phyloP scores from a whole-genome alignment of 2,797 vertebrate species.

The Oceanodroma leucorhoa region DNA sequence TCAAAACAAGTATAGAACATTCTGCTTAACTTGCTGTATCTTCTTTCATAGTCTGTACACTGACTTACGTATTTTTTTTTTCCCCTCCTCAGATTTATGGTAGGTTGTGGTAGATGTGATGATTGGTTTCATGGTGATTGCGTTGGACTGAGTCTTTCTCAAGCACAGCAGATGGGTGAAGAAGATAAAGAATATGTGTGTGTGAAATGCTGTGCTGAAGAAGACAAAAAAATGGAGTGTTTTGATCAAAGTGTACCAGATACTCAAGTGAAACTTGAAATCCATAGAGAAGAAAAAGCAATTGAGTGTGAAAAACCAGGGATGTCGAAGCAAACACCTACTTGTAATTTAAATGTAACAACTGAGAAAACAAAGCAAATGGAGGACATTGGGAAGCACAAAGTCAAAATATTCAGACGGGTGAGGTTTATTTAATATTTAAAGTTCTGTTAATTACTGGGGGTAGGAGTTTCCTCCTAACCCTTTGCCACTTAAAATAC shows the following conservation, averaged over 20 bases:
- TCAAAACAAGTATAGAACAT: neutral
- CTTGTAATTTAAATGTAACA: conserved; percentile 57
- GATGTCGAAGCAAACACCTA: conserved; percentile 67
- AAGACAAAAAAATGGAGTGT: conserved; percentile 82
- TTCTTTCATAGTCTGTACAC: neutral
- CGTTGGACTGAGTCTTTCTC: conserved; percentile 91
- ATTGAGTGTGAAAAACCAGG: conserved; percentile 79
- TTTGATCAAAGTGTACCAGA: conserved; percentile 65
- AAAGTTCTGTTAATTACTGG: neutral
- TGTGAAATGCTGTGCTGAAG: conserved; percentile 93
- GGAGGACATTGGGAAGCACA: conserved; percentile 75
- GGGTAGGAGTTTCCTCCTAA: neutral
- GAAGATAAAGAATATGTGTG: conserved; percentile 98
- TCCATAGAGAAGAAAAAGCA: conserved; percentile 77
- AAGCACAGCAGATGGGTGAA: conserved; percentile 95
- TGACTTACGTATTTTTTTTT: neutral
- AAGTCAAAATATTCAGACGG: conserved; percentile 87
- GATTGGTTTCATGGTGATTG: conserved; percentile 99
- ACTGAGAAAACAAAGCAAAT: conserved; percentile 65
- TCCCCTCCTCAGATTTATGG: conserved; percentile 88
- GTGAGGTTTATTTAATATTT: conserved; percentile 65
- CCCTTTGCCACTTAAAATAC: neutral
- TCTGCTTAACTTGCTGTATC: neutral
- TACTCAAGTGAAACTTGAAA: conserved; percentile 69
- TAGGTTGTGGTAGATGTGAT: conserved; percentile 95